Conservation (phyloP, 2,888 invertebrate species). For the Parapristionchus giblindavisi region DNA sequence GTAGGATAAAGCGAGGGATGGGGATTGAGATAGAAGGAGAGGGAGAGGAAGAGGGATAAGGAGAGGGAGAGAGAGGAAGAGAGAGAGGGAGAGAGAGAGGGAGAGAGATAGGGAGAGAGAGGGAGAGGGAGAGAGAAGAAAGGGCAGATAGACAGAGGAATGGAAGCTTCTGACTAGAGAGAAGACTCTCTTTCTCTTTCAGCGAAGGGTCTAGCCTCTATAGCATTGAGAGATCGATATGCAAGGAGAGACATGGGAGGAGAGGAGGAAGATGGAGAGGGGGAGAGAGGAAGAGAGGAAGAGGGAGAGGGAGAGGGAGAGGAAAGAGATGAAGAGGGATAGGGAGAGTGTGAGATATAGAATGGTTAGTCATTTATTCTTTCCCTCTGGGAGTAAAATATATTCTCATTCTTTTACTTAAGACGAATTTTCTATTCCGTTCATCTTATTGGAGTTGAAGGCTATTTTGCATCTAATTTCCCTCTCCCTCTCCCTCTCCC, state of each 20-base stretch:
- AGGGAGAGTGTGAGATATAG: no score
- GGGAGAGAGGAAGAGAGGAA: slow-evolving; percentile 2
- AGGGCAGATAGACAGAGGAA: background rate
- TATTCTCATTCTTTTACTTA: no score
- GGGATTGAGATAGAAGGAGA: slow-evolving; percentile 13
- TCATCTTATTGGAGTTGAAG: no score
- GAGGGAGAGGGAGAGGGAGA: background rate
- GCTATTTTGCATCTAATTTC: no score
- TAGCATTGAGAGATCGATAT: background rate
- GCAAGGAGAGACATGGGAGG: slow-evolving; percentile 9
- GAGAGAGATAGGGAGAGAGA: slow-evolving; percentile 16
- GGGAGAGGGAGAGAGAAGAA: slow-evolving; percentile 14
- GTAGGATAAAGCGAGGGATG: background rate
- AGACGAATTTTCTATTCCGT: no score
- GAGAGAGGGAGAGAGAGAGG: slow-evolving; percentile 29
- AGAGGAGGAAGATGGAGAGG: background rate
- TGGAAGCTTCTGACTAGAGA: no score
- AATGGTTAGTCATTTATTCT: no score
- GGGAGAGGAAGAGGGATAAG: slow-evolving; percentile 10
- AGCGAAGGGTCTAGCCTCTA: no score
- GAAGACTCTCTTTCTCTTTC: no score
- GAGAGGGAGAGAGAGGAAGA: slow-evolving; percentile 6
- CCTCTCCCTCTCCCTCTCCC: no score
- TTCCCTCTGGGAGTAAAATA: no score
- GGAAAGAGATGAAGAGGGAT: background rate